phyloP scores from a whole-genome alignment of 2,797 vertebrate species.

The Pantherophis vulpinus region DNA sequence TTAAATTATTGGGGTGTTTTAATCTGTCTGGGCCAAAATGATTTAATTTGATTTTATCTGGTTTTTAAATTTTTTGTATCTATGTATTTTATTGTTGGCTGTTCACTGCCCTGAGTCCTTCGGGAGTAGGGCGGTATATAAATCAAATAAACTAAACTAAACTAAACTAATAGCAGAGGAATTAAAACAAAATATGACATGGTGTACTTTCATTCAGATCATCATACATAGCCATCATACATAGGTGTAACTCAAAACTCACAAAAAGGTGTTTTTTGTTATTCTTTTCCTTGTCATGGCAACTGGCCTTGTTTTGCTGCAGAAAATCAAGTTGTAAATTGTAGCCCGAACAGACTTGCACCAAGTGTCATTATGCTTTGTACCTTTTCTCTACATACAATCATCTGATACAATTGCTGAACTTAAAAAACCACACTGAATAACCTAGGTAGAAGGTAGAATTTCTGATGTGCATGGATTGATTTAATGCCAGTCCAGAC shows the following conservation, averaged over 20 bases:
- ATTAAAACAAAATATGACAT: not conserved
- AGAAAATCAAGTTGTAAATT: not conserved
- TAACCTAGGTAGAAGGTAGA: accelerated
- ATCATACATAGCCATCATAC: not conserved
- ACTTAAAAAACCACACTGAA: not conserved
- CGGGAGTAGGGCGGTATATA: too few species aligned
- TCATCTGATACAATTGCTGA: not conserved
- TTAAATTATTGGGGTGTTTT: too few species aligned
- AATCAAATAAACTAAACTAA: too few species aligned
- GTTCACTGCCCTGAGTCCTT: too few species aligned
- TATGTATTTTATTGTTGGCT: too few species aligned
- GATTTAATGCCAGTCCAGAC: not conserved
- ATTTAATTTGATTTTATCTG: too few species aligned
- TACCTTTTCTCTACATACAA: not conserved
- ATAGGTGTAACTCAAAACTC: not conserved
- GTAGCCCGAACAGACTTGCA: not conserved
- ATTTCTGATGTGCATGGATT: not conserved
- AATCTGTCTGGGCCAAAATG: too few species aligned
- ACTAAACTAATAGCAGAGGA: too few species aligned
- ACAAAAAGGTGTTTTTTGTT: not conserved
- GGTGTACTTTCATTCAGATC: too few species aligned
- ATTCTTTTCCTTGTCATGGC: not conserved
- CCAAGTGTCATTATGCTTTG: accelerated
- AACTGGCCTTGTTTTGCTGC: not conserved
- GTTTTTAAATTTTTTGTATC: too few species aligned